Conservation (phyloP, 2,888 invertebrate genomes). For the Embidobia sp. region DNA sequence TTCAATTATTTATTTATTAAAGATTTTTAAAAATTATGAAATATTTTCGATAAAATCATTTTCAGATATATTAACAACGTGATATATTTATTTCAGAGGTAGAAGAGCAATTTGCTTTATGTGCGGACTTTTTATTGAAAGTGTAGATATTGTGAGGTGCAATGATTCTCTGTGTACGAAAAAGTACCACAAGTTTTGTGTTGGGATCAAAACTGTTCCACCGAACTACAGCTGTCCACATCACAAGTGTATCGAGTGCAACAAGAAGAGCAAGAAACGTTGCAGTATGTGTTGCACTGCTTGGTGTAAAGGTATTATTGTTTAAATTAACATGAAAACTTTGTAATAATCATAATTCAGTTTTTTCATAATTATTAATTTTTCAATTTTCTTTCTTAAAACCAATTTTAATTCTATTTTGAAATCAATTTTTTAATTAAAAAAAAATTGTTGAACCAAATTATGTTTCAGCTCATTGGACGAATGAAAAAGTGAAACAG, state of each 20-base stretch:
- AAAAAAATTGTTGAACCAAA: too few relatives aligned
- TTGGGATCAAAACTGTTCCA: background rate
- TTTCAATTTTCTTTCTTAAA: slow-evolving; percentile 12
- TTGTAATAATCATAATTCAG: too few relatives aligned
- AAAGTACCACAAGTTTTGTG: slow-evolving; percentile 39
- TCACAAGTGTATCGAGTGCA: slow-evolving; percentile 41
- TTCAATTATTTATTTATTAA: too few relatives aligned
- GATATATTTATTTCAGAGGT: too few relatives aligned
- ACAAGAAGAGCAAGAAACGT: slow-evolving; percentile 9
- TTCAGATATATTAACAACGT: too few relatives aligned
- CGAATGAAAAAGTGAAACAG: slow-evolving; percentile 70
- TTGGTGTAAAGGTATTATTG: slow-evolving; percentile 34
- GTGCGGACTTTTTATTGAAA: slow-evolving; percentile 9
- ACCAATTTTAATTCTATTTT: background rate
- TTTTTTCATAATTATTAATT: slow-evolving; percentile 4
- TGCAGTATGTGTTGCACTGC: slow-evolving; percentile 32
- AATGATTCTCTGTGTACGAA: slow-evolving; percentile 17
- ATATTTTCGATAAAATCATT: too few relatives aligned
- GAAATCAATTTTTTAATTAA: background rate
- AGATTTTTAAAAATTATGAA: too few relatives aligned
- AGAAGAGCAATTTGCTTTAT: slow-evolving; percentile 27
- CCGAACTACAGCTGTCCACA: slow-evolving; percentile 24
- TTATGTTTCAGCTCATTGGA: slow-evolving; percentile 71
- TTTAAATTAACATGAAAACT: too few relatives aligned
- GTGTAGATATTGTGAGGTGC: slow-evolving; percentile 15